Base-by-base conservation (phyloP, 64 coral and sea anemone genomes). In the Porites australiensis region DNA sequence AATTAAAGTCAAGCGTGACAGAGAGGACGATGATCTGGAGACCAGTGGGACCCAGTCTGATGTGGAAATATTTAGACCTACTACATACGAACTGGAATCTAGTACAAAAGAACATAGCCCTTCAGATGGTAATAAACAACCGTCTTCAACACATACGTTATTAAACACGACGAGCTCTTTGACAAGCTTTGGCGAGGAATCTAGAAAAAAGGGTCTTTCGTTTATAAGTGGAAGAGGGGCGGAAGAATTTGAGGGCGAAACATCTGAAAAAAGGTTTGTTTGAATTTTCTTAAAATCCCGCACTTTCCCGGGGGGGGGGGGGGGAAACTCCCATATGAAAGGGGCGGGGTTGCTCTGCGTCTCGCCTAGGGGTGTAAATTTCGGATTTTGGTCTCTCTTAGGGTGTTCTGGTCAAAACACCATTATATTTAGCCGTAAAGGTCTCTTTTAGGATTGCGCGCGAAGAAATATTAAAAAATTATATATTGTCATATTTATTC, bases 141-240 rank as follows among this genome's bases (percentile, higher is more conserved):
- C 22, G 1, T 45, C 5, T 50, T 47, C 47, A 6, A 18, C 62
- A 10, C 45, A 69, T 22, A 15, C 21, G 51, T 68, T 8, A 5
- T 47, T 18, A 48, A 83, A 83, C n/a, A 49, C 43, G 8, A 83
- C 44, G 44, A 83, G 13, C 58, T 3, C 50, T 13, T 10, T 0
- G 3, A 50, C 44, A 12, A 57, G 12, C 0, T 7, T 57, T 5
- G 54, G 54, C 68, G 2, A 37, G 23, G 22, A 11, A 20, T 27
- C 68, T 45, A 43, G 10, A 6, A 49, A 65, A 52, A 50, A 84
- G n/a, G 5, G 22, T 50, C 9, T 63, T 19, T 84, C 58, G 61
- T 66, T 69, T 68, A 68, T 63, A 23, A 84, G 81, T 3, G 81
- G 62, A 84, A 68, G 44, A 68, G 61, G 81, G 15, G n/a, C 63